Evolutionary conservation across 2,888 invertebrate species (phyloP).

Genomic region (Lymantria dispar): DNA sequence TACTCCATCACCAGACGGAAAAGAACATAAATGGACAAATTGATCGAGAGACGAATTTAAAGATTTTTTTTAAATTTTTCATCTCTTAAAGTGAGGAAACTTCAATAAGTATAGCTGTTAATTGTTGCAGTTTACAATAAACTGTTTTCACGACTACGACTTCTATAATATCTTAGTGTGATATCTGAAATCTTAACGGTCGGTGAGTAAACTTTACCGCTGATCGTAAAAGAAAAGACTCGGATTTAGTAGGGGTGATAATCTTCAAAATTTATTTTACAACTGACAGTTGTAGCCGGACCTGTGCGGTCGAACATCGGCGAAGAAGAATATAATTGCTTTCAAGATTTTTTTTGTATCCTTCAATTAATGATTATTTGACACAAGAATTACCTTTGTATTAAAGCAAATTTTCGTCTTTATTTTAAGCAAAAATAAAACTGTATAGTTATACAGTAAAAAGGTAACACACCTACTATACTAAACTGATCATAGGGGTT

Average conservation of each 20-base stretch:
- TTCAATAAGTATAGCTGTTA: constrained; percentile 43
- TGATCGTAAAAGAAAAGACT: constrained; percentile 28
- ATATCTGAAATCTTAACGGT: constrained; percentile 18
- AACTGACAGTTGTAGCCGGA: constrained; percentile 21
- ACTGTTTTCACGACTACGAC: constrained; percentile 18
- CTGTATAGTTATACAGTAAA: no score
- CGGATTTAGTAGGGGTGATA: constrained; percentile 28
- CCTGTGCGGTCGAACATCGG: constrained; percentile 11
- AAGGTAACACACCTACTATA: no score
- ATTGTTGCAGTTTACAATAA: constrained; percentile 39
- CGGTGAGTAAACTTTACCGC: constrained; percentile 24
- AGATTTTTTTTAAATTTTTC: constrained; percentile 43
- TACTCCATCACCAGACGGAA: no score
- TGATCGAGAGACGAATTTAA: constrained; percentile 23
- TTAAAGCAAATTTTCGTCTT: no score
- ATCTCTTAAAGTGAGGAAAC: constrained; percentile 36
- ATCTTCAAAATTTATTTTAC: constrained; percentile 30
- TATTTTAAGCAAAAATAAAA: no score
- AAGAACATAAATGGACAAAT: no score
- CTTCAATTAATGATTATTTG: background rate
- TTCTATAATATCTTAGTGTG: constrained; percentile 22
- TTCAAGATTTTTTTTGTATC: constrained; percentile 17
- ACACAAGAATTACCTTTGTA: no score
- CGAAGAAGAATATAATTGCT: constrained; percentile 15
- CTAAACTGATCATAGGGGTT: no score